A percentile compares a stretch with the other conserved stretches of the same genome.
These are phyloP conservation scores for Lithobates sylvaticus DNA, from an alignment of 2,797 vertebrate genomes.

Conservation along the genomic window DNA sequence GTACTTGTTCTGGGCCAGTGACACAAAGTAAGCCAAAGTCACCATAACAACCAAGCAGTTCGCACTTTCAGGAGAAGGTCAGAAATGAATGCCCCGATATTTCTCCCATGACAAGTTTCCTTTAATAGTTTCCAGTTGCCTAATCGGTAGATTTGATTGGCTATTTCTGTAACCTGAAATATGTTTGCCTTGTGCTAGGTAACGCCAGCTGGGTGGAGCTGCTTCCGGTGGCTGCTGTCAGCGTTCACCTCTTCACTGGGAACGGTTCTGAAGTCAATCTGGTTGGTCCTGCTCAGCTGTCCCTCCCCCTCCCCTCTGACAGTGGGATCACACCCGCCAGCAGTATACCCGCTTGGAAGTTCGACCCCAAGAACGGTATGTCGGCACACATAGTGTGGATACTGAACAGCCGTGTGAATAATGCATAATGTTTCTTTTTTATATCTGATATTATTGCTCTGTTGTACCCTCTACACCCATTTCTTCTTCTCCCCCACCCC, in stretches of 20 bases:
- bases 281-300: slow-evolving; percentile 87
- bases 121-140: no score
- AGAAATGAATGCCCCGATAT: no score
- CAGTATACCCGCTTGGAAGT: slow-evolving; percentile 90
- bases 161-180: not conserved
- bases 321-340: slow-evolving; percentile 81
- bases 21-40: no score
- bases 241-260: slow-evolving; percentile 87
- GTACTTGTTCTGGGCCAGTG: no score
- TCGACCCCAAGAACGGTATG: slow-evolving; percentile 87
- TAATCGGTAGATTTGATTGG: not conserved
- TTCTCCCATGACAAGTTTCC: no score
- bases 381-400: not conserved
- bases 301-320: slow-evolving; percentile 86
- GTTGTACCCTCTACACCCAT: not conserved
- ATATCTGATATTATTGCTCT: not conserved
- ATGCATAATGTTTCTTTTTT: not conserved
- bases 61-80: no score
- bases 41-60: no score
- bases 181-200: slow-evolving; percentile 66
- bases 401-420: not conserved
- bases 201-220: slow-evolving; percentile 90
- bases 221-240: slow-evolving; percentile 87
- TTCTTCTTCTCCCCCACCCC: not conserved
- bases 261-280: slow-evolving; percentile 86